Evolutionary conservation across 2,888 invertebrate genomes (phyloP).

Genomic region (Galerucella pusilla): DNA sequence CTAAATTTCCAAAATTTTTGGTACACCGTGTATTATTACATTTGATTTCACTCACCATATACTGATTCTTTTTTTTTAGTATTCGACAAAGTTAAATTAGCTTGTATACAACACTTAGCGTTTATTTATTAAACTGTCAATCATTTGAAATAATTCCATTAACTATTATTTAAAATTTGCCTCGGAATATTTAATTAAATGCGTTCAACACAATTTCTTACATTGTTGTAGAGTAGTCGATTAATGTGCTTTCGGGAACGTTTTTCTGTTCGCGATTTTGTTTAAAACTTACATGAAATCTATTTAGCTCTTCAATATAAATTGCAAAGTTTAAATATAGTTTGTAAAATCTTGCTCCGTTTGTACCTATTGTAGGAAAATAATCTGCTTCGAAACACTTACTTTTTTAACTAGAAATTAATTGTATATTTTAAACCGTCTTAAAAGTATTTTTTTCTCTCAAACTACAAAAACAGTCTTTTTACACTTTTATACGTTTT

Average conservation of each 20-base stretch:
- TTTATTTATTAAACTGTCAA: constrained; percentile 1
- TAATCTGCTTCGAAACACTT: too few relatives aligned
- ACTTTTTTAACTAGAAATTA: too few relatives aligned
- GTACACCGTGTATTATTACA: neutral
- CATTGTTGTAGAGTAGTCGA: neutral
- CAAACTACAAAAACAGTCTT: too few relatives aligned
- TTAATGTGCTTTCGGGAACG: neutral
- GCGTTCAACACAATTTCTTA: neutral
- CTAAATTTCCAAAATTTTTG: neutral
- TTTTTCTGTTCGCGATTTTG: neutral
- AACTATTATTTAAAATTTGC: neutral
- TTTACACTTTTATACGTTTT: too few relatives aligned
- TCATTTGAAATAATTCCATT: neutral
- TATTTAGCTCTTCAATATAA: neutral
- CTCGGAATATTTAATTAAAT: neutral
- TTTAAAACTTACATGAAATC: neutral
- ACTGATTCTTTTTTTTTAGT: neutral
- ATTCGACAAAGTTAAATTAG: neutral
- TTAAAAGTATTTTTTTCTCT: too few relatives aligned
- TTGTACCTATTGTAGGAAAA: too few relatives aligned
- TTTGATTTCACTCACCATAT: neutral
- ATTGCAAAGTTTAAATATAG: neutral
- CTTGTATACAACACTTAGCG: neutral
- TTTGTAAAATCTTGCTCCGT: too few relatives aligned
- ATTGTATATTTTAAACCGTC: too few relatives aligned